These are phyloP conservation scores for Lagocephalus sceleratus DNA, from an alignment of 2,797 vertebrate genomes.

Conservation along the genomic window DNA sequence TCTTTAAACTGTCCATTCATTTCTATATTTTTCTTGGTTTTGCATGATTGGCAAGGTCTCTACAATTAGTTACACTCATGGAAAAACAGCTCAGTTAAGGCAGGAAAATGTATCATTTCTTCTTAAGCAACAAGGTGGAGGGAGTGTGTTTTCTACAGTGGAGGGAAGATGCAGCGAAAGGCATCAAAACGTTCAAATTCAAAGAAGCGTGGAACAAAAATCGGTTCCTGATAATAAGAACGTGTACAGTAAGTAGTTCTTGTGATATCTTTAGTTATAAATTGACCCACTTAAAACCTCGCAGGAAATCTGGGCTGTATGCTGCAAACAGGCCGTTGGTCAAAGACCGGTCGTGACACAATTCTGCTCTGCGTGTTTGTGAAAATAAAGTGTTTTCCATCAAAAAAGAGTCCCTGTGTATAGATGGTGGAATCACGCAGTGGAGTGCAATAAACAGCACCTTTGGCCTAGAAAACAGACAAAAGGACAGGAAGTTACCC, in stretches of 20 bases:
- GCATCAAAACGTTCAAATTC: slow-evolving; percentile 28
- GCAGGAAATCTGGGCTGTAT: slow-evolving; percentile 52
- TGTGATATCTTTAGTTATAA: slow-evolving; percentile 41
- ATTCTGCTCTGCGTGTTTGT: slow-evolving; percentile 30
- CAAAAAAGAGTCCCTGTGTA: slow-evolving; percentile 29
- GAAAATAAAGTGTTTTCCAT: slow-evolving; percentile 33
- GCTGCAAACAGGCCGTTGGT: slow-evolving; percentile 59
- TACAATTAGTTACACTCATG: too few species aligned
- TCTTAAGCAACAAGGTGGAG: too few species aligned
- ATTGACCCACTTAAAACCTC: slow-evolving; percentile 59
- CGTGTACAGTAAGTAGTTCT: slow-evolving; percentile 9
- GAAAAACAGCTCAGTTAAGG: too few species aligned
- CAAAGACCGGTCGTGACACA: slow-evolving; percentile 34
- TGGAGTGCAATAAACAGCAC: slow-evolving; percentile 56
- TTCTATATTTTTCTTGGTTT: not conserved
- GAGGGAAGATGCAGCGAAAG: slow-evolving; percentile 28
- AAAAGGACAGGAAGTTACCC: slow-evolving; percentile 63
- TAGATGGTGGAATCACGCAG: slow-evolving; percentile 35
- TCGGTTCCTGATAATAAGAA: slow-evolving; percentile 13
- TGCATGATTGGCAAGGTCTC: too few species aligned
- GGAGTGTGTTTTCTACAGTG: not conserved
- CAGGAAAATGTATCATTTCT: too few species aligned
- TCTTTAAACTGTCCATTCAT: slow-evolving; percentile 5
- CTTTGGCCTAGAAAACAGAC: slow-evolving; percentile 49
- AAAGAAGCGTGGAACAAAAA: slow-evolving; percentile 39